Percentiles rank a stretch among this genome's conserved stretches.
These are phyloP conservation scores for Odontocolon sp. DNA, from an alignment of 2,888 invertebrate genomes.

Conservation along the genomic window DNA sequence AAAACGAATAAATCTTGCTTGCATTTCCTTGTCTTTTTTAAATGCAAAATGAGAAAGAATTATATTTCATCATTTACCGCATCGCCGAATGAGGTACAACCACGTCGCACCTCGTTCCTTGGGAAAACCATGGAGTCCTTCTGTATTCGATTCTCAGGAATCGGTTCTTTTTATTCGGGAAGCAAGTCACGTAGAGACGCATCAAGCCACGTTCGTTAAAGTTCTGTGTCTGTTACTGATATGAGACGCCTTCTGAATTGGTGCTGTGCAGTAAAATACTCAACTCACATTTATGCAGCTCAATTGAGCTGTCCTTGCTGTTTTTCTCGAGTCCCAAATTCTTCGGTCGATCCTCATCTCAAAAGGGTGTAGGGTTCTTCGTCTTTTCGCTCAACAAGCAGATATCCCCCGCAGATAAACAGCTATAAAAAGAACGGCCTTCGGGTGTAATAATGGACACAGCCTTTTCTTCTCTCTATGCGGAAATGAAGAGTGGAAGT, in stretches of 20 bases:
- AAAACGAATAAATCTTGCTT: too few relatives aligned
- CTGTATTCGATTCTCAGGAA: not conserved
- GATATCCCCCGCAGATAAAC: not conserved
- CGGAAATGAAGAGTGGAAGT: not conserved
- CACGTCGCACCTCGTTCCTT: not conserved
- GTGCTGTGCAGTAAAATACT: not conserved
- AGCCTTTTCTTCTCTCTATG: slow-evolving; percentile 3
- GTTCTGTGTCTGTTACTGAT: not conserved
- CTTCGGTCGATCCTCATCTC: not conserved
- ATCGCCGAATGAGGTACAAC: too few relatives aligned
- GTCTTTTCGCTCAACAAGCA: not conserved
- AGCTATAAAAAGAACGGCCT: slow-evolving; percentile 11
- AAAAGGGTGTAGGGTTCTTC: not conserved
- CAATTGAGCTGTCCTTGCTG: not conserved
- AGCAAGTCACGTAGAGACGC: not conserved
- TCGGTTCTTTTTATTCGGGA: not conserved
- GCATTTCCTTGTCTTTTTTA: not conserved
- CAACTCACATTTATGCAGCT: not conserved
- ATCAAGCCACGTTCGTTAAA: not conserved
- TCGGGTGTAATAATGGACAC: slow-evolving; percentile 6
- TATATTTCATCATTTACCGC: too few relatives aligned
- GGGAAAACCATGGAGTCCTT: not conserved
- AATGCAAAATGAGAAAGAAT: not conserved
- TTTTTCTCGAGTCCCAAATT: not conserved
- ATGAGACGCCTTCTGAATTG: not conserved